phyloP scores from a whole-genome alignment of 2,797 vertebrate species.

The Parauchenoglanis ngamensis region DNA sequence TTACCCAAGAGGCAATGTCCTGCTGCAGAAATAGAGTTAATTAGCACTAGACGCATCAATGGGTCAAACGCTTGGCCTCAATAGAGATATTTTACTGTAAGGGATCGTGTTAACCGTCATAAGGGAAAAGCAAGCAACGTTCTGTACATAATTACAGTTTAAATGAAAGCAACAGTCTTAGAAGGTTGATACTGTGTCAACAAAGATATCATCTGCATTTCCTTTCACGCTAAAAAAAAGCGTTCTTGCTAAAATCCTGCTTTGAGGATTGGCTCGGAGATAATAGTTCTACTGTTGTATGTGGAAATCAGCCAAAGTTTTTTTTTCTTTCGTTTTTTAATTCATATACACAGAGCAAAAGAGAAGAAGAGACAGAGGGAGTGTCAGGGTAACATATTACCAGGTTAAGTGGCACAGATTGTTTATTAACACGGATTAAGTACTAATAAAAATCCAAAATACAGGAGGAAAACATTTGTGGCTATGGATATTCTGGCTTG shows the following conservation, averaged over 20 bases:
- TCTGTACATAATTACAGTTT: constrained; percentile 17
- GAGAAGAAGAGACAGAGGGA: not conserved
- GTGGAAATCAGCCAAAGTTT: constrained; percentile 64
- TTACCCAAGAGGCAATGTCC: not conserved
- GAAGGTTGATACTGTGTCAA: constrained; percentile 60
- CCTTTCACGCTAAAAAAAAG: constrained; percentile 49
- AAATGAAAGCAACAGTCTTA: constrained; percentile 15
- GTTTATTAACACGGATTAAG: constrained; percentile 72
- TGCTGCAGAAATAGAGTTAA: constrained; percentile 25
- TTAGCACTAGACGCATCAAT: constrained; percentile 20
- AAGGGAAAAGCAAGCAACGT: not conserved
- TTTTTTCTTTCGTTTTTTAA: constrained; percentile 63
- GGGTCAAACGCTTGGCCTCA: constrained; percentile 9
- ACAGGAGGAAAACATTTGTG: constrained; percentile 55
- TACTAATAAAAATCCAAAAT: constrained; percentile 61
- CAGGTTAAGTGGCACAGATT: constrained; percentile 68
- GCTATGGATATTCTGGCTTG: constrained; percentile 57
- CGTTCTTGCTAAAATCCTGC: constrained; percentile 15
- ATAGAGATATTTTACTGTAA: constrained; percentile 5
- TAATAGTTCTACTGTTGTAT: constrained; percentile 61
- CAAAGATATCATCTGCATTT: constrained; percentile 51
- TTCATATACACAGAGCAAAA: not conserved
- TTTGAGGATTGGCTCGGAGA: constrained; percentile 15
- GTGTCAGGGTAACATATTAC: constrained; percentile 66
- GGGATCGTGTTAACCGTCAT: constrained; percentile 11